Evolutionary conservation across 2,797 vertebrate genomes (phyloP).

Genomic region (Intellagama lesueurii): DNA sequence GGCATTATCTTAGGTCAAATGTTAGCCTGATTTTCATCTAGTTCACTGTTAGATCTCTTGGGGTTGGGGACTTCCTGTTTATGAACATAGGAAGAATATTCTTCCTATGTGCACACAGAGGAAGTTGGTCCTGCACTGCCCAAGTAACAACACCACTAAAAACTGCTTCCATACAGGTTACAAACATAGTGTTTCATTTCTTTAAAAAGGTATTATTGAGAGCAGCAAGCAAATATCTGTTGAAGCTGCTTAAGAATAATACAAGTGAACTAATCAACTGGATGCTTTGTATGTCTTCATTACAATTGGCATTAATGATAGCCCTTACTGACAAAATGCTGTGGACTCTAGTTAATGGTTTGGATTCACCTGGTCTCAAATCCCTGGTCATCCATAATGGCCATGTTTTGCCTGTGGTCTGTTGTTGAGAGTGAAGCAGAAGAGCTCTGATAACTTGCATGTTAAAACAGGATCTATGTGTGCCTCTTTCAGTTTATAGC

Average conservation of each 20-base stretch:
- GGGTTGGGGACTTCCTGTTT: slow-evolving; percentile 50
- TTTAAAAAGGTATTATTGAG: neutral
- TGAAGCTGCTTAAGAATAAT: neutral
- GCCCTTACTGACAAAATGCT: neutral
- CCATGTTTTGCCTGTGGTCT: neutral
- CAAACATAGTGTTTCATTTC: neutral
- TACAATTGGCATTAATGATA: neutral
- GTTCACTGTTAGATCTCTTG: slow-evolving; percentile 35
- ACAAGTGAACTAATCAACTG: neutral
- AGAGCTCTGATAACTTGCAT: neutral
- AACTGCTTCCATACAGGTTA: neutral
- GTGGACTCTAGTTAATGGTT: neutral
- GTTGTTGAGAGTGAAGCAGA: neutral
- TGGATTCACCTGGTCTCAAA: neutral
- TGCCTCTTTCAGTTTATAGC: neutral
- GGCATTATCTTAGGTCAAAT: slow-evolving; percentile 36
- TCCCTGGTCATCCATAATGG: neutral
- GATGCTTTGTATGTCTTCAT: neutral
- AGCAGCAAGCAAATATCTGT: neutral
- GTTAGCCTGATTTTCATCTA: slow-evolving; percentile 35
- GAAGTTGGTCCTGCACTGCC: slow-evolving; percentile 13
- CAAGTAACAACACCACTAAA: neutral
- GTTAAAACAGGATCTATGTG: neutral
- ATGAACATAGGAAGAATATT: slow-evolving; percentile 32
- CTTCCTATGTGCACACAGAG: slow-evolving; percentile 35